Base-by-base conservation (phyloP, 2,797 vertebrate species). In the Galaxias olidus region DNA sequence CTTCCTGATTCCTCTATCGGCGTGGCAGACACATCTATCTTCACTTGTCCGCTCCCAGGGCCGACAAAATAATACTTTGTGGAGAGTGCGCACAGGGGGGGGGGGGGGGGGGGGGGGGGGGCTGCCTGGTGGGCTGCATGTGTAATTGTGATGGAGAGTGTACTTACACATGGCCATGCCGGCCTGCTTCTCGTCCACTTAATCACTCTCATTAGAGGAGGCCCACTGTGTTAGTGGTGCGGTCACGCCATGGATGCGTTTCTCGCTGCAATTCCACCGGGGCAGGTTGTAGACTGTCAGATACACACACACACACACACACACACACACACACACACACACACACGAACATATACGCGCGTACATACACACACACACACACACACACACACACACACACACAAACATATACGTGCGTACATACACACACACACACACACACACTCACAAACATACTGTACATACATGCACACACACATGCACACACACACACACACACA, bases 391-490 rank as follows among this genome's bases (percentile, higher is more conserved):
- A 48, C 11, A 60, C 1, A 49, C 12, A 50, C 14, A n/a, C 19
- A 30, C 59, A 48, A 17, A 14, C 14, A 4, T 56, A 14, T 46
- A 46, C 43, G 15, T n/a, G 42, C 13, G 8, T 40, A 56, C 8
- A 61, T 20, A 58, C 10, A 19, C 63, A 48, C 10, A 48, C 53
- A 57, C 46, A 58, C 6, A 2, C n/a, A n/a, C n/a, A n/a, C n/a
- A n/a, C n/a, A n/a, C n/a, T n/a, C n/a, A n/a, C n/a, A n/a, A n/a
- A n/a, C n/a, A n/a, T n/a, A n/a, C n/a, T n/a, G n/a, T n/a, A n/a
- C n/a, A n/a, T n/a, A n/a, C n/a, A n/a, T n/a, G n/a, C n/a, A n/a
- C 6, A 40, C 9, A 4, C 46, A 43, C 43, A 13, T 42, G 15
- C 40, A 58, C 40, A n/a, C 30, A 6, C 3, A 30, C 6, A 30